Base-by-base conservation (phyloP, 2,888 invertebrate species). In the Julus scandinavius region DNA sequence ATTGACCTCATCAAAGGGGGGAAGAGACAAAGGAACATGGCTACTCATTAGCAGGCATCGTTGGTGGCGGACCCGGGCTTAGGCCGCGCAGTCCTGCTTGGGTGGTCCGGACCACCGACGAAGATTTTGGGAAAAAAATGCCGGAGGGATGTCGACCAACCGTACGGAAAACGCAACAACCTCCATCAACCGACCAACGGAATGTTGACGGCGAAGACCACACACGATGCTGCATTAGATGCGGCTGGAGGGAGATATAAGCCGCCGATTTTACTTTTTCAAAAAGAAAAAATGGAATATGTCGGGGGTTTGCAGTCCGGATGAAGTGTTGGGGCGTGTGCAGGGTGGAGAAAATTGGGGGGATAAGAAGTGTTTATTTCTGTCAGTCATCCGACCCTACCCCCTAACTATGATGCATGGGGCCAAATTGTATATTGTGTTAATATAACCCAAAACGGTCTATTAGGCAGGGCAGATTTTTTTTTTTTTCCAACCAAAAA, bases 21-120 rank as follows among this genome's bases (percentile, higher is more conserved):
- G 49, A 86, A 58, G 58, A 87, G 87, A 87, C 54, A 87, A 87
- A 87, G 58, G 50, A 87, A 87, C 54, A 54, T 40, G 40, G 87
- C 58, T 87, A 58, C 88, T 88, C 88, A 88, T 88, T 88, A 88
- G 88, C 84, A 88, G 72, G 49, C 88, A 49, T 49, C 88, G 88
- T 88, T 58, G 88, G 88, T 84, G 88, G 88, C 84, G 58, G 87
- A 49, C 87, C 87, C 87, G 40, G 58, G 58, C 54, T 45, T 54
- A n/a, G 85, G 50, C 2, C 49, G 50, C n/a, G 20, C 40, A 4
- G 86, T 86, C 54, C 85, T 11, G 50, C 45, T 20, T 87, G 87
- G 87, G 87, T 87, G 87, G 87, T 87, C 87, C 49, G 87, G 87
- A 87, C 87, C 87, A 87, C 87, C 50, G 40, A 87, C 17, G 87